Evolutionary conservation across 2,888 invertebrate genomes (phyloP).

Genomic region (Phymatocera aterrima): DNA sequence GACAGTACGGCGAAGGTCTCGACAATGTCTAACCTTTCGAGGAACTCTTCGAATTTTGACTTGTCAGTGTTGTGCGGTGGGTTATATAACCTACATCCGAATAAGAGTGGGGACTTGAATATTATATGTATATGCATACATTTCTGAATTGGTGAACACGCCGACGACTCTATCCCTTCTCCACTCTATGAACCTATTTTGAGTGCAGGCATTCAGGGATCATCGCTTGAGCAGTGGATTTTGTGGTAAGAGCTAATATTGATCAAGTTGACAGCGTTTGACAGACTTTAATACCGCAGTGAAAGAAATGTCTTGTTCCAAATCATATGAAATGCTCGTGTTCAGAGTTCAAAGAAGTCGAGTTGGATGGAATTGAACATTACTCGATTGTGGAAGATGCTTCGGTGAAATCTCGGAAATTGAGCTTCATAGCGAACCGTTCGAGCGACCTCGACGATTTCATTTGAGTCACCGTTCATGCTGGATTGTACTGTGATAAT

Average conservation of each 20-base stretch:
- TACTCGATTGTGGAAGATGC: too few species aligned
- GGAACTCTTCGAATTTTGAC: neutral
- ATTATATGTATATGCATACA: neutral
- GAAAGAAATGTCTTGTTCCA: neutral
- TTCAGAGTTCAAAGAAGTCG: too few species aligned
- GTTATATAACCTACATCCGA: neutral
- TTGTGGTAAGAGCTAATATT: neutral
- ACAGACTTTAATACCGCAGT: neutral
- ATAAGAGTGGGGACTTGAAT: constrained; percentile 1
- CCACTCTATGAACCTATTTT: constrained; percentile 12
- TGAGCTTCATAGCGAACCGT: too few species aligned
- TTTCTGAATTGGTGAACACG: neutral
- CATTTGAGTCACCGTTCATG: too few species aligned
- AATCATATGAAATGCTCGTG: too few species aligned
- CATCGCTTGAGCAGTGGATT: neutral
- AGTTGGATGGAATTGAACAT: too few species aligned
- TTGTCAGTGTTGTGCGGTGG: neutral
- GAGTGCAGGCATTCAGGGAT: constrained; percentile 10
- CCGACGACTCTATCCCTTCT: constrained; percentile 5
- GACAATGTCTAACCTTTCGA: neutral
- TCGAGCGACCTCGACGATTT: too few species aligned
- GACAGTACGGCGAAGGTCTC: neutral
- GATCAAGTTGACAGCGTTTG: neutral
- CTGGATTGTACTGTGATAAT: too few species aligned
- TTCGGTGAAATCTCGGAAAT: too few species aligned